Evolutionary conservation across 2,797 vertebrate species (phyloP), one percentile per base, ranked within the genome.

Genomic region (Pipistrellus kuhlii): DNA sequence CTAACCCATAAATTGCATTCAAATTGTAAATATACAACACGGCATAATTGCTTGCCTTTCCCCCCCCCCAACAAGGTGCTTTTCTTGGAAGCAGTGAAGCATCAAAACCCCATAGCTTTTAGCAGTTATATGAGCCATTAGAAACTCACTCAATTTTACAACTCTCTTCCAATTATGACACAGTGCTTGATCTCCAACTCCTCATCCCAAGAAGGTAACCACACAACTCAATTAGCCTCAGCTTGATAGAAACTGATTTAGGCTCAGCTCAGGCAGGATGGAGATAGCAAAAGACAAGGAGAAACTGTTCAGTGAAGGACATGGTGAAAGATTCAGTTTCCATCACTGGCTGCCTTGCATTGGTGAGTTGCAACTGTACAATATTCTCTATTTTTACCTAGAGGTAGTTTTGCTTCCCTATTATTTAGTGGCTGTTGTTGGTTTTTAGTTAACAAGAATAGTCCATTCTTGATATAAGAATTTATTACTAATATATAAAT

Each of bases 81-180:
- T 89, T 96, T 88, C 92, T 96, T 96, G 76, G 95, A 95, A 96
- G 94, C 83, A 96, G 80, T 88, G 78, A 95, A 95, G 95, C 90
- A 84, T 75, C 80, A 77, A 69, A 94, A 83, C 25, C 17, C 64
- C 66, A 69, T 5, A 92, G 69, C 85, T 90, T 75, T 66, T 44
- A 88, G 93, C 48, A 88, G 55, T 76, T 93, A 48, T 4, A 30
- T 44, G 85, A 89, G 15, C 69, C 48, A 62, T 48, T 46, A 84
- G 92, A 71, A 92, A 64, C 69, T 88, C 62, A 57, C 35, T 80
- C 51, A 38, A 73, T 77, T 86, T 93, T 64, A 71, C 69, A 78
- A 48, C 73, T 82, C 62, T 82, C 73, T 96, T 82, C 66, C 66
- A 73, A 77, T 75, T 30, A 87, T 44, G 48, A 82, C 51, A 38